Evolutionary conservation across 2,888 invertebrate genomes (phyloP), one percentile per base, ranked within the genome.

Genomic region (Leptinotarsa rubiginosa): DNA sequence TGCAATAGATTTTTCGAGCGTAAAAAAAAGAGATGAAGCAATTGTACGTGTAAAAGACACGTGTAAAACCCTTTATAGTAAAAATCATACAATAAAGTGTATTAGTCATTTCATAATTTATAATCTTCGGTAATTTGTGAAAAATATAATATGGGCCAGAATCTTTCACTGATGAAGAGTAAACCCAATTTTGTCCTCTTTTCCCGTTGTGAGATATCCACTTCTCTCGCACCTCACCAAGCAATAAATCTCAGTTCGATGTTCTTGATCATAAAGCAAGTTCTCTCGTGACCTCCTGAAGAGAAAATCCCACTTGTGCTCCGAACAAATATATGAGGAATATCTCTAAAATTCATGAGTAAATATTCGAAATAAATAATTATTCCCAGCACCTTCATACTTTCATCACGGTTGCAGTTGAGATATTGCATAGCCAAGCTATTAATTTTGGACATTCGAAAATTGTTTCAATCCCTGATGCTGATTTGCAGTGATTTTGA

Each of bases 221-320:
- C 18, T 52, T 18, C 10, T 18, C 22, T 62, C 62, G 16, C 62
- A 31, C 2, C 62, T 15, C 16, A 25, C n/a, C 41, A 10, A 4
- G 7, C 3, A 31, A 25, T 62, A 31, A 62, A 31, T 41, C 62
- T 62, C 31, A 16, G 62, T 31, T 62, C 62, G 41, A 62, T 62
- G 31, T 62, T 62, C 41, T 41, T 41, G 31, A 62, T 62, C 41
- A 62, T 62, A 62, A 62, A 31, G n/a, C 10, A 41, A 31, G 62
- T 62, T 62, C 31, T 62, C 31, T 41, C 62, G 41, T 62, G 62
- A 62, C 62, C 62, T 25, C 31, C 41, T 12, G 62, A 2, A 18
- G 41, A n/a, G 62, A 62, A 62, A 62, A 62, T 62, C 62, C 41
- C 62, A 62, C 62, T 62, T 25, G 62, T 41, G n/a, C 10, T 62